A percentile compares a stretch with the other conserved stretches of the same genome.
These are phyloP conservation scores for Astreopora myriophthalma DNA, from an alignment of 64 coral and sea anemone genomes.

Conservation along the genomic window DNA sequence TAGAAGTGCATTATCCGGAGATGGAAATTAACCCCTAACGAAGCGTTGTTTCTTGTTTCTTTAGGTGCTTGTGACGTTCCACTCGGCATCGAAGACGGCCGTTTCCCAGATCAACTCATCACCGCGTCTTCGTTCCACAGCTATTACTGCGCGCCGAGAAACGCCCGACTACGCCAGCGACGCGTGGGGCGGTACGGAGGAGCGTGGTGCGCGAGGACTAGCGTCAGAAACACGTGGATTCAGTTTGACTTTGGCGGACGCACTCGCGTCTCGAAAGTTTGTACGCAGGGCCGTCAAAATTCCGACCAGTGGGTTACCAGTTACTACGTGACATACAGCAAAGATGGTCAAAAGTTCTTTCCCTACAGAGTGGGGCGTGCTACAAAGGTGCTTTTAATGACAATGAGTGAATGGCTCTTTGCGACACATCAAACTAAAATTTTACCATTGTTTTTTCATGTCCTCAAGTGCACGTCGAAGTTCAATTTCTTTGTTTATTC, in stretches of 20 bases:
- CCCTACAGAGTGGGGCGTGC: conserved; percentile 38
- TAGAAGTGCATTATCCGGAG: too few relatives aligned
- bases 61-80: conserved; percentile 60
- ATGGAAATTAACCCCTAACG: not conserved
- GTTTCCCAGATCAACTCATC: conserved; percentile 78
- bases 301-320: conserved; percentile 77
- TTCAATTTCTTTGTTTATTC: too few relatives aligned
- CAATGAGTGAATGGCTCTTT: too few relatives aligned
- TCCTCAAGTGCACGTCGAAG: too few relatives aligned
- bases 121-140: conserved; percentile 76
- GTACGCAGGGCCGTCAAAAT: conserved; percentile 87
- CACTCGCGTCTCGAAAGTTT: conserved; percentile 48
- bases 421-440: not conserved
- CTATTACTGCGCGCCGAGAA: conserved; percentile 47
- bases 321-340: conserved; percentile 78
- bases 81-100: conserved; percentile 85
- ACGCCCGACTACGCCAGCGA: conserved; percentile 36
- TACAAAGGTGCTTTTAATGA: conserved; percentile 33
- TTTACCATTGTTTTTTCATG: too few relatives aligned
- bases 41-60: not conserved
- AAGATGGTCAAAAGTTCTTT: conserved; percentile 55
- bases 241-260: conserved; percentile 81
- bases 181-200: conserved; percentile 37
- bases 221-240: conserved; percentile 58
- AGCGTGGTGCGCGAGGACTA: conserved; percentile 38